Percentiles rank a stretch among this genome's conserved stretches.
These are phyloP conservation scores for Coreius guichenoti DNA, from an alignment of 2,797 vertebrate genomes.

Conservation along the genomic window DNA sequence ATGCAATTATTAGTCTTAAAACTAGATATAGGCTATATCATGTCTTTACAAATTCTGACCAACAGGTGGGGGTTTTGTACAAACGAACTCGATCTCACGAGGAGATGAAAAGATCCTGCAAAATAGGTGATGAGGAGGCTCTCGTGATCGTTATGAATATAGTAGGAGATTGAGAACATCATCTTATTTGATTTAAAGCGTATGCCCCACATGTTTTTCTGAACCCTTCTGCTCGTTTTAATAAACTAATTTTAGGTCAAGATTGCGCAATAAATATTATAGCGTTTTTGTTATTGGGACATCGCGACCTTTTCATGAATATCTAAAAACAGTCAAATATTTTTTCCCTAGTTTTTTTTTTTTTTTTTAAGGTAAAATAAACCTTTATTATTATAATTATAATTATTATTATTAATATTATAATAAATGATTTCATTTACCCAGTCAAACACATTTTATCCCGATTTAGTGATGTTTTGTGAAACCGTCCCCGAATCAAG, in stretches of 20 bases:
- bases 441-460: neutral
- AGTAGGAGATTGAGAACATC: neutral
- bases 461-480: neutral
- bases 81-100: neutral
- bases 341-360: neutral
- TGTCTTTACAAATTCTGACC: neutral
- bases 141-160: neutral
- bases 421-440: neutral
- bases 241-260: neutral
- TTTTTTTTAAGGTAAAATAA: neutral
- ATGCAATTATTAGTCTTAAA: neutral
- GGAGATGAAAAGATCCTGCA: neutral
- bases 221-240: neutral
- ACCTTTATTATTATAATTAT: neutral
- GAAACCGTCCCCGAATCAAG: neutral
- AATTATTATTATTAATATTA: neutral
- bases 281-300: neutral
- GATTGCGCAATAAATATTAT: neutral
- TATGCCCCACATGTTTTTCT: neutral
- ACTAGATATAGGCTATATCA: neutral
- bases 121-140: neutral
- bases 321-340: neutral
- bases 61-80: conserved; percentile 18
- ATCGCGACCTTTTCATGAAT: neutral
- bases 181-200: neutral